Percentiles rank a stretch among this genome's conserved stretches.
Evolutionary conservation across 2,888 invertebrate genomes (phyloP).

Genomic region (Amphipoea lucens): DNA sequence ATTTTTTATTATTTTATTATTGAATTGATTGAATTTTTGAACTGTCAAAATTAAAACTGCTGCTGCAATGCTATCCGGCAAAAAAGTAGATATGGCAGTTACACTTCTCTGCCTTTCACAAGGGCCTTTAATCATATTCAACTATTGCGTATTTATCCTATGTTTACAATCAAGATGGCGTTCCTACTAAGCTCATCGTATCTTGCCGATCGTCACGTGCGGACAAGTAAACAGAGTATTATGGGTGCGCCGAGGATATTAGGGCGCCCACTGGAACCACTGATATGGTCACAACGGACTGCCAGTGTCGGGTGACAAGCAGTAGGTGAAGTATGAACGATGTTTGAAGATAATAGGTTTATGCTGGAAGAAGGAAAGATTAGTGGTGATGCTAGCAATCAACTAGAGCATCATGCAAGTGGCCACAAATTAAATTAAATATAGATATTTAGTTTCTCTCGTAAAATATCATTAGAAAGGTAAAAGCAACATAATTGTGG

Average conservation of each 20-base stretch:
- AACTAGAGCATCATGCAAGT: too few species aligned
- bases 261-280: constrained; percentile 62
- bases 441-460: too few species aligned
- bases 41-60: not conserved
- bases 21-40: not conserved
- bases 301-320: not conserved
- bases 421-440: too few species aligned
- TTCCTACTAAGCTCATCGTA: constrained; percentile 52
- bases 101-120: not conserved
- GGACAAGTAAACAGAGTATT: constrained; percentile 58
- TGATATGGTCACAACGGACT: constrained; percentile 54
- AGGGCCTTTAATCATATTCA: not conserved
- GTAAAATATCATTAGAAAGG: too few species aligned
- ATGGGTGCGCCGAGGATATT: constrained; percentile 68
- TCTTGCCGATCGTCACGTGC: constrained; percentile 60
- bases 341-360: not conserved
- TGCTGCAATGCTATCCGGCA: not conserved
- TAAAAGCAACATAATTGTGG: too few species aligned
- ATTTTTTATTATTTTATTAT: too few species aligned
- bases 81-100: not conserved
- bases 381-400: too few species aligned
- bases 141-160: constrained; percentile 3
- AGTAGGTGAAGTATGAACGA: constrained; percentile 33
- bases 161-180: not conserved
- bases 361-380: not conserved